Conservation (phyloP, 2,113 vertebrate genomes). For the Apodemus speciosus region DNA sequence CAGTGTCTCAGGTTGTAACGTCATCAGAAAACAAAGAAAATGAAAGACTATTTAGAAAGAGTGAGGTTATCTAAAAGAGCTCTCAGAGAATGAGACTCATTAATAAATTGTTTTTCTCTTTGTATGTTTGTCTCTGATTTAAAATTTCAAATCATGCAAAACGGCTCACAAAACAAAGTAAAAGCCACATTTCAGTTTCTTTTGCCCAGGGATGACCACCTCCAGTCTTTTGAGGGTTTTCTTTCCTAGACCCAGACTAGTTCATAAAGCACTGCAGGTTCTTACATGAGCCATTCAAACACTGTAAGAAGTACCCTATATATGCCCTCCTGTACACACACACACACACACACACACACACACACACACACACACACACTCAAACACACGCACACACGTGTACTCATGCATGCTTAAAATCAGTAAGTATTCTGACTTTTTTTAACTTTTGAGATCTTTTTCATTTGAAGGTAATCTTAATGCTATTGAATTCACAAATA, state of each 20-base stretch:
- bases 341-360: not conserved
- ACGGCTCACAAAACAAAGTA: conserved; percentile 8
- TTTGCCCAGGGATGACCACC: not conserved
- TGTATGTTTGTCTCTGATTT: not conserved
- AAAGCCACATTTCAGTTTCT: not conserved
- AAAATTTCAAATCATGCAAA: conserved; percentile 9
- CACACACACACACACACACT: not conserved
- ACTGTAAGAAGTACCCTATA: not conserved
- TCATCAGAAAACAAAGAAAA: conserved; percentile 37
- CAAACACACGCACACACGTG: not conserved
- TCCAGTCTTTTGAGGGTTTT: not conserved
- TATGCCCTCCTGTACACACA: not conserved
- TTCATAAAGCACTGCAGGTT: not conserved
- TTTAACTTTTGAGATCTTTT: too few species aligned
- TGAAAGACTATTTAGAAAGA: not conserved
- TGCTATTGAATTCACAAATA: too few species aligned
- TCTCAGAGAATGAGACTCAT: not conserved
- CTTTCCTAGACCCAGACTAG: not conserved
- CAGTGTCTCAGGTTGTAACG: not conserved
- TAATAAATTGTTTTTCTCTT: conserved; percentile 7
- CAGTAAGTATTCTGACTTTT: not conserved
- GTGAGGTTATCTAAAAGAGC: not conserved
- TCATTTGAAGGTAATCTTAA: too few species aligned
- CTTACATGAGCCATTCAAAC: not conserved
- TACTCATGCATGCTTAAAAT: not conserved